phyloP scores from a whole-genome alignment of 92 coral and sea anemone genomes.

The Pocillopora meandrina region DNA sequence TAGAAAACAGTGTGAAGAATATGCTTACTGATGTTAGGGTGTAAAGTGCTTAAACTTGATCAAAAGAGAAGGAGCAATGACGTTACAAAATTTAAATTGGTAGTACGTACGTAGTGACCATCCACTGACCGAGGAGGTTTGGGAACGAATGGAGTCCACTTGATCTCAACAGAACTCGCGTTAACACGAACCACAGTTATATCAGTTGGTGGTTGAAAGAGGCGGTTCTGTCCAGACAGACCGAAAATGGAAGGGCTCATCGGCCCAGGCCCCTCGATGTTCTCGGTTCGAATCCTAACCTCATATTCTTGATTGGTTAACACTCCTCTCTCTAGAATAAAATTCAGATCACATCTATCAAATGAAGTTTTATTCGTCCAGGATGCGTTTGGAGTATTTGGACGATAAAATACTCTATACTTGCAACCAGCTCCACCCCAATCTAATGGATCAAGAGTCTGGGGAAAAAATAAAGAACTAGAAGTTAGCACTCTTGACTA shows the following conservation, averaged over 20 bases:
- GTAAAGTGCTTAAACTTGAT: too few species aligned
- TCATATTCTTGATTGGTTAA: conserved; percentile 30
- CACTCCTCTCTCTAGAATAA: neutral
- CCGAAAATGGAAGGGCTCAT: conserved; percentile 39
- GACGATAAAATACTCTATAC: conserved; percentile 38
- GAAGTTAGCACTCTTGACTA: too few species aligned
- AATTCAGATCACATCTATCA: neutral
- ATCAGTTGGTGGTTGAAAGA: conserved; percentile 13
- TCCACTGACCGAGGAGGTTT: conserved; percentile 39
- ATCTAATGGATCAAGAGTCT: conserved; percentile 47
- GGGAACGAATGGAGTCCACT: conserved; percentile 17
- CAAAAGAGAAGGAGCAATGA: neutral
- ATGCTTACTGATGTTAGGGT: too few species aligned
- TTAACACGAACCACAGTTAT: conserved; percentile 25
- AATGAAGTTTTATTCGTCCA: neutral
- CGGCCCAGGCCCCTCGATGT: conserved; percentile 53
- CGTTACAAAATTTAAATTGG: neutral
- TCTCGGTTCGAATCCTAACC: conserved; percentile 37
- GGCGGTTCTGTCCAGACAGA: conserved; percentile 54
- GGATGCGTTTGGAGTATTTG: neutral
- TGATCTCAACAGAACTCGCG: conserved; percentile 31
- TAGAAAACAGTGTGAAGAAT: too few species aligned
- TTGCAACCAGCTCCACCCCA: conserved; percentile 48
- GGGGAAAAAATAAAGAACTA: neutral
- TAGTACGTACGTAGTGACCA: conserved; percentile 49